Evolutionary conservation across 2,888 invertebrate species (phyloP).

Genomic region (Scelioninae gen. 2): DNA sequence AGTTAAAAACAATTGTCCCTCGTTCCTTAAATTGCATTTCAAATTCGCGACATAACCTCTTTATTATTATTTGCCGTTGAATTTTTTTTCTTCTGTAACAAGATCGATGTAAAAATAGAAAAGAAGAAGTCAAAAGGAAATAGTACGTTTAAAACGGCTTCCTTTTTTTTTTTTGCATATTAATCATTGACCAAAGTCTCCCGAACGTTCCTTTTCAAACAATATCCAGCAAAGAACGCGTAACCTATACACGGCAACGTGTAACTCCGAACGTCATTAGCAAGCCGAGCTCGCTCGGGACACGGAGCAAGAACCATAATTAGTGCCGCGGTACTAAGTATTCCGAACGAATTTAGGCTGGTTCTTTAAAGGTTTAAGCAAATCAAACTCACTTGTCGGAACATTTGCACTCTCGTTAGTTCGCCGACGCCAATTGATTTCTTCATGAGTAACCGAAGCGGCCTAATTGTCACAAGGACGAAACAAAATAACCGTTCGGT

Average conservation of each 20-base stretch:
- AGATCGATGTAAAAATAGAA: too few relatives aligned
- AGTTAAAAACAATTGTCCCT: too few relatives aligned
- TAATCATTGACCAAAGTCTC: too few relatives aligned
- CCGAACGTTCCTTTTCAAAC: too few relatives aligned
- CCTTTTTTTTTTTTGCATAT: too few relatives aligned
- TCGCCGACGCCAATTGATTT: conserved; percentile 68
- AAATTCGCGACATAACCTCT: too few relatives aligned
- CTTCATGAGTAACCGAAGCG: conserved; percentile 51
- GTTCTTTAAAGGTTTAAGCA: conserved; percentile 63
- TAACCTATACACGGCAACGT: conserved; percentile 15
- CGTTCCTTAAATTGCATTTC: too few relatives aligned
- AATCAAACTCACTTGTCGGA: conserved; percentile 59
- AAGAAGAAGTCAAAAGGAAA: too few relatives aligned
- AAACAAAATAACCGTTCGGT: conserved; percentile 36
- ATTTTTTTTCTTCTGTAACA: too few relatives aligned
- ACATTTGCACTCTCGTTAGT: conserved; percentile 69
- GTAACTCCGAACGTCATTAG: conserved; percentile 20
- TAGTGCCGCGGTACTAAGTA: conserved; percentile 69
- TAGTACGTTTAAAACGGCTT: too few relatives aligned
- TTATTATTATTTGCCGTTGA: too few relatives aligned
- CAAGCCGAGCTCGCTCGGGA: conserved; percentile 22
- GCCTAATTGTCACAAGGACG: conserved; percentile 57
- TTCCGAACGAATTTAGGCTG: conserved; percentile 63
- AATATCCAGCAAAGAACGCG: too few relatives aligned
- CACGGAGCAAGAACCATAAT: conserved; percentile 53